Base-by-base conservation (phyloP, 2,113 vertebrate genomes). In the Trichomycterus rosablanca region DNA sequence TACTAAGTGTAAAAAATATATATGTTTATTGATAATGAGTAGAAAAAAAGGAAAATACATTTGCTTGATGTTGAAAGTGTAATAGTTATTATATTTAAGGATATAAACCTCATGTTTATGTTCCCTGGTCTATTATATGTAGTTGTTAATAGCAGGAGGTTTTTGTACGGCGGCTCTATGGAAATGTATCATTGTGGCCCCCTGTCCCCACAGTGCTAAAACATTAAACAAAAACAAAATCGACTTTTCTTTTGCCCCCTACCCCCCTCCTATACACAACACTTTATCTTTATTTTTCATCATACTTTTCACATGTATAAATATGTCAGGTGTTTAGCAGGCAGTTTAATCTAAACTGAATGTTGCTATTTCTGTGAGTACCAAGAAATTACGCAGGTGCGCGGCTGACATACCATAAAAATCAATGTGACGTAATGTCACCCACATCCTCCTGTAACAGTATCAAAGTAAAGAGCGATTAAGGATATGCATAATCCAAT, bases 151-250 rank as follows among this genome's bases (percentile, higher is more conserved):
- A 58, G 64, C 20, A 2, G 66, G 0, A 78, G 82, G 91, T 94
- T 95, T 95, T 94, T 96, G 93, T 96, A 94, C 93, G 79, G 84
- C 76, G 61, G 15, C 72, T 78, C 72, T 72, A 74, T 85, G 15
- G 64, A 37, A 72, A 67, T 89, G 80, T 85, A 93, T 88, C 93
- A 95, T 80, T 22, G 94, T 96, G 94, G 57, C 43, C 45, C 85
- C 73, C 80, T 89, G 89, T 88, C 85, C 90, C 86, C 94, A 96
- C 93, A 73, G 81, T 76, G 86, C 76, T 88, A 90, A 76, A 87
- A 3, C 62, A 72, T 88, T 72, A 23, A 79, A 92, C 93, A 95
- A 94, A 93, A 95, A 94, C 81, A 61, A 62, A 10, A 7, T 7
- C 28, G 10, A n/a, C 73, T 12, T 68, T 59, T 35, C 18, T 23